Conservation (phyloP, 1,140 invertebrate species). For the Drosophila kepulauana region DNA sequence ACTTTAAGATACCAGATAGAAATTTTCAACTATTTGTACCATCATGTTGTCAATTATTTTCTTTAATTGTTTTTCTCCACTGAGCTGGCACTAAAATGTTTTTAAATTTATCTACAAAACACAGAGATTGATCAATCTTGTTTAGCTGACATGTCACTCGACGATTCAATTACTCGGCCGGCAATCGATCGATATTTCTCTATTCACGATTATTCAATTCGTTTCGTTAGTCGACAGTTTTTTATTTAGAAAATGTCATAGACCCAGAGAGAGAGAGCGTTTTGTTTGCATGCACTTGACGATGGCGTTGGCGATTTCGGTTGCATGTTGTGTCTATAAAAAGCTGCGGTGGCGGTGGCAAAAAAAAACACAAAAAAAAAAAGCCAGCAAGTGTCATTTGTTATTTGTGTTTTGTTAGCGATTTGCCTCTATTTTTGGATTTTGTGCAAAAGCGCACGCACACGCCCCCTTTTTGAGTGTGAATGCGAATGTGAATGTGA, state of each 20-base stretch:
- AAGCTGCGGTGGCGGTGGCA: neutral
- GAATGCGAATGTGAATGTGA: slow-evolving; percentile 53
- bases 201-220: slow-evolving; percentile 21
- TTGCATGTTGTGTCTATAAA: slow-evolving; percentile 33
- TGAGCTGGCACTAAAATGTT: too few species aligned
- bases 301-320: slow-evolving; percentile 9
- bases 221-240: slow-evolving; percentile 10
- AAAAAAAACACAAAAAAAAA: slow-evolving; percentile 10
- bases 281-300: slow-evolving; percentile 42
- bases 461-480: slow-evolving; percentile 47
- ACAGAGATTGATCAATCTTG: neutral
- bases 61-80: too few species aligned
- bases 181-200: slow-evolving; percentile 13
- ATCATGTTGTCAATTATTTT: too few species aligned
- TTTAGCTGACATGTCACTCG: neutral
- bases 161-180: neutral
- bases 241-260: slow-evolving; percentile 19
- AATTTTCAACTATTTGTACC: too few species aligned
- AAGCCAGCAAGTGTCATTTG: slow-evolving; percentile 57
- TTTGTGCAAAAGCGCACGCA: slow-evolving; percentile 37
- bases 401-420: slow-evolving; percentile 39
- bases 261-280: slow-evolving; percentile 23
- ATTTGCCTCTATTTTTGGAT: slow-evolving; percentile 46
- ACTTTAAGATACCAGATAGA: too few species aligned
- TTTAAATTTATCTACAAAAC: slow-evolving; percentile 1